Evolutionary conservation across 2,797 vertebrate species (phyloP).

Genomic region (Oceanodroma leucorhoa): DNA sequence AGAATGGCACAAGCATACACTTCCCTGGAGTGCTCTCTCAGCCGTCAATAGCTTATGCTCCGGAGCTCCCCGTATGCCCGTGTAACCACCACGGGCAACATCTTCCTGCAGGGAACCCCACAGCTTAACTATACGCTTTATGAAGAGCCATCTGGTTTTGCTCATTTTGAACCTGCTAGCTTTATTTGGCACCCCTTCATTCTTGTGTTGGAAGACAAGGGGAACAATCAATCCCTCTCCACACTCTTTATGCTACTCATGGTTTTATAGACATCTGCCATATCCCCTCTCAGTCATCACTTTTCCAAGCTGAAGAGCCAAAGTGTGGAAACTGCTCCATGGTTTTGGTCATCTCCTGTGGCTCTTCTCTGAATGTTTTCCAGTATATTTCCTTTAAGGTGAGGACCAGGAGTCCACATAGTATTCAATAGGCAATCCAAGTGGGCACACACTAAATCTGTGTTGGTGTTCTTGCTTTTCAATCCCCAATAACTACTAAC

Average conservation of each 20-base stretch:
- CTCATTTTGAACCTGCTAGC: constrained; percentile 3
- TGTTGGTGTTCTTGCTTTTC: background rate
- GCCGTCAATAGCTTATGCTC: background rate
- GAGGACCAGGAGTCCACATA: background rate
- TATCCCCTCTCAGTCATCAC: background rate
- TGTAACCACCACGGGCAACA: background rate
- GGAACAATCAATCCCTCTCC: background rate
- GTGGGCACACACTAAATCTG: background rate
- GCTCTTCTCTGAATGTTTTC: background rate
- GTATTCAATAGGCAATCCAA: background rate
- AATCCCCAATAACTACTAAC: background rate
- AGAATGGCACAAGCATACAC: background rate
- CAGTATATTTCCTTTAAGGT: background rate
- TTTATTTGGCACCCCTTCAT: background rate
- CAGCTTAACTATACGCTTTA: constrained; percentile 18
- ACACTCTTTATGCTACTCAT: background rate
- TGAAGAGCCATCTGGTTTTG: constrained; percentile 28
- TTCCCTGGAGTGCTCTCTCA: background rate
- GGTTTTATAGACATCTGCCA: background rate
- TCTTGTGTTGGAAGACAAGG: background rate
- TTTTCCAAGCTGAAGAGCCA: background rate
- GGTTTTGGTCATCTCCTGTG: background rate
- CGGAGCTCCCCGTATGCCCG: background rate
- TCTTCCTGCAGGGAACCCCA: constrained; percentile 33
- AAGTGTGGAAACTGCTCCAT: background rate